Conservation (phyloP, 2,113 vertebrate species). For the Trichechus manatus region DNA sequence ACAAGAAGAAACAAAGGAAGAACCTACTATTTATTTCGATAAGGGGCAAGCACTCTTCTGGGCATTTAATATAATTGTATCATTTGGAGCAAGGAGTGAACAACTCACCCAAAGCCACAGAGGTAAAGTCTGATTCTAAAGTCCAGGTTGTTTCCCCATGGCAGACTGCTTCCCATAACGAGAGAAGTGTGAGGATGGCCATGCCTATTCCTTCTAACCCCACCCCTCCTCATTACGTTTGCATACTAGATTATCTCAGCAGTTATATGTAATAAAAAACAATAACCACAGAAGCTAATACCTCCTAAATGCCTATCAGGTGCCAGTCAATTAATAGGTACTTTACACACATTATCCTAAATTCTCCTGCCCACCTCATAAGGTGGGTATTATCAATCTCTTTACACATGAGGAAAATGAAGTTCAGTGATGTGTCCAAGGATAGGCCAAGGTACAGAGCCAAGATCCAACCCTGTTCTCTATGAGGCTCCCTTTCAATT, state of each 20-base stretch:
- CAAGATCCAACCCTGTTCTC: not conserved
- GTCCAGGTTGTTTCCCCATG: not conserved
- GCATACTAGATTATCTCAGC: not conserved
- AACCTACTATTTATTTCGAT: not conserved
- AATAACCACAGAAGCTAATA: not conserved
- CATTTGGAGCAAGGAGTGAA: not conserved
- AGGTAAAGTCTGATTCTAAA: not conserved
- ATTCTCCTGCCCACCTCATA: not conserved
- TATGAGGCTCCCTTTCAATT: not conserved
- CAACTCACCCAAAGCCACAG: too few relatives aligned
- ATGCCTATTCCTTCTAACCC: not conserved
- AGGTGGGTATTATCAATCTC: not conserved
- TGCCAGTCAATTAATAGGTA: not conserved
- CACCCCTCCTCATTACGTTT: too few relatives aligned
- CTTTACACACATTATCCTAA: not conserved
- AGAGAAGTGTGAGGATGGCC: not conserved
- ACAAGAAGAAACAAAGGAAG: not conserved
- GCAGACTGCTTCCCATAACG: not conserved
- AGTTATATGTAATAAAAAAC: not conserved
- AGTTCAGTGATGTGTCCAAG: not conserved
- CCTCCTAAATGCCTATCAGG: not conserved
- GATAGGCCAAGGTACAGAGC: not conserved
- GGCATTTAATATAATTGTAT: not conserved
- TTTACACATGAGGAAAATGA: not conserved
- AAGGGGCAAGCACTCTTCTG: not conserved